phyloP scores from a whole-genome alignment of 2,888 invertebrate species.

The Drosophila gaucha region DNA sequence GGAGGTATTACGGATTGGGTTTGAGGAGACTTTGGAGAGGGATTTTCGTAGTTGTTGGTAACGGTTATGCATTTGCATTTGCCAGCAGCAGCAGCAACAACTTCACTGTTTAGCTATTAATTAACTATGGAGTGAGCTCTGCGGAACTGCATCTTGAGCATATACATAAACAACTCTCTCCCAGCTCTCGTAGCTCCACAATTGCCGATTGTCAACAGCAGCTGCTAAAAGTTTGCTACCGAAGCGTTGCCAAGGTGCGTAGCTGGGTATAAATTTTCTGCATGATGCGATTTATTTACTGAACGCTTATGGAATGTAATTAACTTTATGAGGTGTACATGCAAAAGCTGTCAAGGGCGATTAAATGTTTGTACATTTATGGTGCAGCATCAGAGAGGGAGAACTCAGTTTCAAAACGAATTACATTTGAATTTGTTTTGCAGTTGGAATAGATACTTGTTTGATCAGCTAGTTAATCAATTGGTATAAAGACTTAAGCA shows the following conservation, averaged over 20 bases:
- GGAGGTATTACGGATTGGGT: conserved; percentile 32
- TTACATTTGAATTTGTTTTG: conserved; percentile 2
- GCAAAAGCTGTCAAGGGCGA: conserved; percentile 35
- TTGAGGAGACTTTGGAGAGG: conserved; percentile 2
- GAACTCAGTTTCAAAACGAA: conserved; percentile 1
- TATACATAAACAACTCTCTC: not conserved
- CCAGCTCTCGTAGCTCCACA: conserved; percentile 8
- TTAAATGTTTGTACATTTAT: conserved; percentile 26
- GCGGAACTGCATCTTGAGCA: conserved; percentile 28
- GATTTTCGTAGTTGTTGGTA: conserved; percentile 22
- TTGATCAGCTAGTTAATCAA: not conserved
- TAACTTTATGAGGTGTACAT: conserved; percentile 63
- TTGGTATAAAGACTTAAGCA: not conserved
- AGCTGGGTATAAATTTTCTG: conserved; percentile 37
- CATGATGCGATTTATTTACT: conserved; percentile 42
- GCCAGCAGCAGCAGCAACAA: conserved; percentile 42
- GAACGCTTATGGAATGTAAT: conserved; percentile 59
- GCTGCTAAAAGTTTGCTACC: conserved; percentile 37
- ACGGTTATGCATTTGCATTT: conserved; percentile 63
- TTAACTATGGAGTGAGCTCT: conserved; percentile 55
- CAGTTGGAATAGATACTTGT: conserved; percentile 6
- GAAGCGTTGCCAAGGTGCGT: conserved; percentile 49
- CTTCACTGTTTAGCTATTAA: conserved; percentile 71
- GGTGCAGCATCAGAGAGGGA: not conserved
- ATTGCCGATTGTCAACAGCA: conserved; percentile 64